phyloP scores from a whole-genome alignment of 2,888 invertebrate species.

The Acronicta psi region DNA sequence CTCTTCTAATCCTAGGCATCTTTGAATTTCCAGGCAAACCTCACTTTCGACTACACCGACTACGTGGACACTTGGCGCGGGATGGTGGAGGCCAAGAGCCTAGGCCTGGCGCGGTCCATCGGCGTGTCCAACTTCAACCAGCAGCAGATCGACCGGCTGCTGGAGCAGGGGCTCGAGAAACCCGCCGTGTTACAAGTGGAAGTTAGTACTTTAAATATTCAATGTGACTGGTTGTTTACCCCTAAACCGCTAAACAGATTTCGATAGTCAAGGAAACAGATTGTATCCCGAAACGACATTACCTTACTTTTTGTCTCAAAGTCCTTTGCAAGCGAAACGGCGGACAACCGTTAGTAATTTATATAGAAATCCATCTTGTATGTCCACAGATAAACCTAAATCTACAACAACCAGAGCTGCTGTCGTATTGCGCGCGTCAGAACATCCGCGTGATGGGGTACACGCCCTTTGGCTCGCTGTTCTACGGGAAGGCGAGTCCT shows the following conservation, averaged over 20 bases:
- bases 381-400: conserved; percentile 88
- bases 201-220: conserved; percentile 55
- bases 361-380: too few relatives aligned
- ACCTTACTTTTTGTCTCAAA: too few relatives aligned
- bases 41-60: conserved; percentile 84
- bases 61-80: conserved; percentile 92
- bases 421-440: conserved; percentile 90
- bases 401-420: conserved; percentile 91
- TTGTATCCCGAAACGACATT: too few relatives aligned
- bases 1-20: too few relatives aligned
- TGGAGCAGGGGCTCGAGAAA: conserved; percentile 86
- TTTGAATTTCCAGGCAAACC: conserved; percentile 62
- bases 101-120: conserved; percentile 91
- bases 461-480: conserved; percentile 91
- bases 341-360: too few relatives aligned
- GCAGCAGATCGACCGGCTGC: conserved; percentile 90
- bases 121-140: conserved; percentile 94
- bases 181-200: conserved; percentile 90
- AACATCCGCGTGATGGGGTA: conserved; percentile 92
- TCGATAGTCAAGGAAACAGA: too few relatives aligned
- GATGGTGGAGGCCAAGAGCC: conserved; percentile 90
- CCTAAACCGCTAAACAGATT: too few relatives aligned
- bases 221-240: too few relatives aligned
- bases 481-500: conserved; percentile 79
- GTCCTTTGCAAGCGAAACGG: too few relatives aligned